These are phyloP conservation scores for Nomada fabriciana DNA, from an alignment of 2,888 invertebrate species.

Conservation along the genomic window DNA sequence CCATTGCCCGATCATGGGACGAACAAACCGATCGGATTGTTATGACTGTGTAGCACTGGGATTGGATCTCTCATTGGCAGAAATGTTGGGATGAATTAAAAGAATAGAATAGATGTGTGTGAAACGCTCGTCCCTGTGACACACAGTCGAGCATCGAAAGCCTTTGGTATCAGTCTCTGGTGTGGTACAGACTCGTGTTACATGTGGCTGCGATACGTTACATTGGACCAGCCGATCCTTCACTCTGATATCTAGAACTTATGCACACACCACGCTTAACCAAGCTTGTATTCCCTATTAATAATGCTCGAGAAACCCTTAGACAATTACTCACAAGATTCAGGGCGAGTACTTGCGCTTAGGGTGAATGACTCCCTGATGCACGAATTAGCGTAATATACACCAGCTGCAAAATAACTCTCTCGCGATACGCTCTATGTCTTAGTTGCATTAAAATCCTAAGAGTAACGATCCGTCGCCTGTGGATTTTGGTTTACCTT, in stretches of 20 bases:
- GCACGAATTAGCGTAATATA: conserved; percentile 59
- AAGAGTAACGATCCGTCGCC: background rate
- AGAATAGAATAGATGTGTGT: conserved; percentile 7
- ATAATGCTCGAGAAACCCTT: conserved; percentile 47
- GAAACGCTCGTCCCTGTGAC: conserved; percentile 34
- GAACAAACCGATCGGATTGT: conserved; percentile 35
- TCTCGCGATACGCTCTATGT: conserved; percentile 29
- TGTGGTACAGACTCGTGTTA: conserved; percentile 19
- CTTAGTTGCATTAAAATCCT: conserved; percentile 17
- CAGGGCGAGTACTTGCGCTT: conserved; percentile 68
- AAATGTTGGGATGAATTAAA: conserved; percentile 21
- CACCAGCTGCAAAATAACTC: conserved; percentile 48
- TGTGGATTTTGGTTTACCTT: background rate
- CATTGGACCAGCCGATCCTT: conserved; percentile 68
- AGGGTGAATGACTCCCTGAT: conserved; percentile 53
- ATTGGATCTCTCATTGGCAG: conserved; percentile 44
- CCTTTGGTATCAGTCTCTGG: conserved; percentile 29
- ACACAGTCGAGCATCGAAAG: conserved; percentile 51
- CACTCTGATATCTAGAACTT: conserved; percentile 24
- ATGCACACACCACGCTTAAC: conserved; percentile 44
- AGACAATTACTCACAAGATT: conserved; percentile 69
- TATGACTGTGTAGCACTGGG: conserved; percentile 61
- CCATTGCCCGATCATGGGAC: conserved; percentile 22
- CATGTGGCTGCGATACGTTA: conserved; percentile 67
- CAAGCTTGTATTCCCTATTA: conserved; percentile 31